These are phyloP conservation scores for Xyrichtys novacula DNA, from an alignment of 2,797 vertebrate species.

Conservation along the genomic window DNA sequence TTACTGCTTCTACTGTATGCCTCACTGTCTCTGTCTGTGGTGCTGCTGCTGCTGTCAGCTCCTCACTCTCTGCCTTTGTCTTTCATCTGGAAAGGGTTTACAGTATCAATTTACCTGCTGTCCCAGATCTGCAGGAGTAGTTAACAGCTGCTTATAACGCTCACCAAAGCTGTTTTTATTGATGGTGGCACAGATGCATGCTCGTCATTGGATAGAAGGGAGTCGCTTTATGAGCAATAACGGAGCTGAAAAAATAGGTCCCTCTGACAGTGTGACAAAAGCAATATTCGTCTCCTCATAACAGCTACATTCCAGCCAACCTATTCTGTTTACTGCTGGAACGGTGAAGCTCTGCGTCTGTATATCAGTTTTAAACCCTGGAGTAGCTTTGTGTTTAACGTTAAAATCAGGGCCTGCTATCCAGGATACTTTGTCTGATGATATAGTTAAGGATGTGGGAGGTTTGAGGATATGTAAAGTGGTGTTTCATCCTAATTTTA, in stretches of 20 bases:
- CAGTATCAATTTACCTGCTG: conserved; percentile 67
- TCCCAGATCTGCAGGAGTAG: conserved; percentile 54
- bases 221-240: conserved; percentile 47
- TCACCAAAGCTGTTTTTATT: conserved; percentile 52
- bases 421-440: background rate
- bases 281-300: conserved; percentile 13
- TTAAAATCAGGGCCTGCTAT: background rate
- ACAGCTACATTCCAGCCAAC: background rate
- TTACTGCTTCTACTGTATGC: conserved; percentile 9
- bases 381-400: background rate
- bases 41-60: conserved; percentile 6
- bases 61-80: conserved; percentile 23
- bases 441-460: background rate
- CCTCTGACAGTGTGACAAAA: conserved; percentile 30
- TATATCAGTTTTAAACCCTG: background rate
- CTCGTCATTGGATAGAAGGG: conserved; percentile 31
- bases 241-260: conserved; percentile 24
- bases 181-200: conserved; percentile 51
- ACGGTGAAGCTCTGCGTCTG: background rate
- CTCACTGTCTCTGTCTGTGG: conserved; percentile 35
- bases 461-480: background rate
- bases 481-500: background rate
- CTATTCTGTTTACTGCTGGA: background rate
- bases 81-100: conserved; percentile 62
- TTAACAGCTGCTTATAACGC: conserved; percentile 66